phyloP scores from a whole-genome alignment of 2,113 vertebrate genomes.

The Mugil cephalus region DNA sequence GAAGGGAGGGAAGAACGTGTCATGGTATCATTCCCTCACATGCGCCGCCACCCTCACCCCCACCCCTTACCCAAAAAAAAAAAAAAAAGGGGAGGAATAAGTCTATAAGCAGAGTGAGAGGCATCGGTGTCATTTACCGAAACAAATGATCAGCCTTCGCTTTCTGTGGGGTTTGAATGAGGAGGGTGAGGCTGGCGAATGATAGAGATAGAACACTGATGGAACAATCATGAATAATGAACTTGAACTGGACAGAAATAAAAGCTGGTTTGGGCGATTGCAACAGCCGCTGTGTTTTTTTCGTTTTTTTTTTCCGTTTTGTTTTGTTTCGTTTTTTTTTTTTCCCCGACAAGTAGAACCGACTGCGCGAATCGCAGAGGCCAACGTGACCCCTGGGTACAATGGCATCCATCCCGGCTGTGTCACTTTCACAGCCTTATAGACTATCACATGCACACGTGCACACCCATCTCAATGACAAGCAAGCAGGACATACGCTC shows the following conservation, averaged over 20 bases:
- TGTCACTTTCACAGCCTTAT: slow-evolving; percentile 64
- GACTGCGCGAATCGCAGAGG: slow-evolving; percentile 52
- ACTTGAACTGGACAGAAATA: slow-evolving; percentile 73
- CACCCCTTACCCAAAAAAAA: slow-evolving; percentile 63
- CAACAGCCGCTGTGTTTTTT: slow-evolving; percentile 49
- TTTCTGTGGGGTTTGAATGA: slow-evolving; percentile 75
- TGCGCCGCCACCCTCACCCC: slow-evolving; percentile 63
- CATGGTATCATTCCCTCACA: slow-evolving; percentile 83
- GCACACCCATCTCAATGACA: slow-evolving; percentile 75
- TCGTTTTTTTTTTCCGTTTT: too few species aligned
- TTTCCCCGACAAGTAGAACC: slow-evolving; percentile 47
- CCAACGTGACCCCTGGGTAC: slow-evolving; percentile 74
- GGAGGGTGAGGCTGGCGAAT: slow-evolving; percentile 68
- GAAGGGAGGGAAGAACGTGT: slow-evolving; percentile 75
- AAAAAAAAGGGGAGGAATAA: slow-evolving; percentile 77
- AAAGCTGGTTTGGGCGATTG: slow-evolving; percentile 67
- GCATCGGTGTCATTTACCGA: slow-evolving; percentile 87
- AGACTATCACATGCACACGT: slow-evolving; percentile 22
- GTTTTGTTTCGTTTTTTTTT: too few species aligned
- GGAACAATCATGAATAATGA: slow-evolving; percentile 82
- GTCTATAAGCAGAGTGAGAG: slow-evolving; percentile 80
- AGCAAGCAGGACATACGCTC: slow-evolving; percentile 71
- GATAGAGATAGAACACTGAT: slow-evolving; percentile 78
- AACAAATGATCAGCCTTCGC: slow-evolving; percentile 76
- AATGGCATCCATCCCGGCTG: slow-evolving; percentile 58